These are phyloP conservation scores for Protobothrops flavoviridis DNA, from an alignment of 2,113 vertebrate genomes.

Conservation along the genomic window DNA sequence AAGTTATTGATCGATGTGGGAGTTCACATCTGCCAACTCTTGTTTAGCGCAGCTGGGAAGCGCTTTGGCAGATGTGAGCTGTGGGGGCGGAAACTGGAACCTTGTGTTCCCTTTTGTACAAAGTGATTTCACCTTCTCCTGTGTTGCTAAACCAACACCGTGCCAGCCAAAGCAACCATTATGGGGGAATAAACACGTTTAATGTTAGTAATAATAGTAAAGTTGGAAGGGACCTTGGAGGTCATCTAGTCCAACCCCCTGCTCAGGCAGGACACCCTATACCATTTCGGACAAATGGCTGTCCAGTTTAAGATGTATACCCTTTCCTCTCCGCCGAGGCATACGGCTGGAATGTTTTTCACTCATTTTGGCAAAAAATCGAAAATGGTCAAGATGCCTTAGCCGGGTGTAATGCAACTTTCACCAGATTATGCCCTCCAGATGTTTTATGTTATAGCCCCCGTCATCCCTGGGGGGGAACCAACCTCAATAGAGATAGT, in stretches of 20 bases:
- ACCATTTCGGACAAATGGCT: no score
- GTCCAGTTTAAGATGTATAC: not conserved
- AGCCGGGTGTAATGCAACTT: not conserved
- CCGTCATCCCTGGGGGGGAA: not conserved
- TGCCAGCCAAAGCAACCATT: no score
- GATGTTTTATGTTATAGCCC: not conserved
- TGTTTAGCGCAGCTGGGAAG: not conserved
- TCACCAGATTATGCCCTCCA: not conserved
- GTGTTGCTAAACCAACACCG: not conserved
- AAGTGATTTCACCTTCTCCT: not conserved
- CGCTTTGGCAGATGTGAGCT: not conserved
- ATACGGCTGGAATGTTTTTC: not conserved
- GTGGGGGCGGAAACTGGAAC: not conserved
- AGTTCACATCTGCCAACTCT: slow-evolving; percentile 6
- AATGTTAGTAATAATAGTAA: no score
- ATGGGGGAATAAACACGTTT: no score
- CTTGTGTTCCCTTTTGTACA: not conserved
- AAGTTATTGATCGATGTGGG: not conserved
- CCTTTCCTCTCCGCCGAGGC: not conserved
- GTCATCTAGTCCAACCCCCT: no score
- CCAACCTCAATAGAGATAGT: not conserved
- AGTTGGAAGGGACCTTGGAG: no score
- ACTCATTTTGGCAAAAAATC: no score
- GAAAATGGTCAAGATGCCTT: not conserved
- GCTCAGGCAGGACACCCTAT: no score